A percentile compares a stretch with the other conserved stretches of the same genome.
These are phyloP conservation scores for Celastrina argiolus DNA, from an alignment of 2,888 invertebrate species.

Conservation along the genomic window DNA sequence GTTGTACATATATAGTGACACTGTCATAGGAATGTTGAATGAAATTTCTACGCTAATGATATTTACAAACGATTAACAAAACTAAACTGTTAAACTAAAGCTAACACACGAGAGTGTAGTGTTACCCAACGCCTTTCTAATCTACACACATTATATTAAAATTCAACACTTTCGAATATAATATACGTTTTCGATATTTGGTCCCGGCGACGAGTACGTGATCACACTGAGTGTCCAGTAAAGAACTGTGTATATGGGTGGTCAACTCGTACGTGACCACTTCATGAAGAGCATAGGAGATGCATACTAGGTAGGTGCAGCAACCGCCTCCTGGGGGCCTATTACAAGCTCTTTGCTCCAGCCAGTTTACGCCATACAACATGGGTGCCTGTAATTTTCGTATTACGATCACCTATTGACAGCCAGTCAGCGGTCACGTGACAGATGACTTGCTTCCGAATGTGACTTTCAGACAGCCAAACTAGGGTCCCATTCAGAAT, in stretches of 20 bases:
- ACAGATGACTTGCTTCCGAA: too few species aligned
- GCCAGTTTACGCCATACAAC: too few species aligned
- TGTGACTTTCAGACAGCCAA: too few species aligned
- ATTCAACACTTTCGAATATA: constrained; percentile 13
- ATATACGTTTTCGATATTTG: constrained; percentile 9
- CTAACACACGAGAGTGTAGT: constrained; percentile 1
- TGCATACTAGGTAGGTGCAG: too few species aligned
- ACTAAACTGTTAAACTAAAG: neutral
- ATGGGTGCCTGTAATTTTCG: too few species aligned
- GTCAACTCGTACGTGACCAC: too few species aligned
- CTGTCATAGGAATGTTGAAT: neutral
- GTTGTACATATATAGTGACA: neutral
- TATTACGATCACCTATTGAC: too few species aligned
- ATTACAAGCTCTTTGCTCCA: too few species aligned
- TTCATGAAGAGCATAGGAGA: too few species aligned
- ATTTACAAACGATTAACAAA: neutral
- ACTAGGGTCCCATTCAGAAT: too few species aligned
- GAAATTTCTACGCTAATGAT: neutral
- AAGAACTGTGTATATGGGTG: neutral
- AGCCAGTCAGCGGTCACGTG: too few species aligned
- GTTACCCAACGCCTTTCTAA: constrained; percentile 18
- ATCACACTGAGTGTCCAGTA: neutral
- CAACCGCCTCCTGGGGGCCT: too few species aligned
- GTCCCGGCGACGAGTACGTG: neutral
- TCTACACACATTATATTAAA: constrained; percentile 2